A percentile compares a stretch with the other conserved stretches of the same genome.
phyloP scores from a whole-genome alignment of 2,797 vertebrate species.

The Halcyon leucocephala region DNA sequence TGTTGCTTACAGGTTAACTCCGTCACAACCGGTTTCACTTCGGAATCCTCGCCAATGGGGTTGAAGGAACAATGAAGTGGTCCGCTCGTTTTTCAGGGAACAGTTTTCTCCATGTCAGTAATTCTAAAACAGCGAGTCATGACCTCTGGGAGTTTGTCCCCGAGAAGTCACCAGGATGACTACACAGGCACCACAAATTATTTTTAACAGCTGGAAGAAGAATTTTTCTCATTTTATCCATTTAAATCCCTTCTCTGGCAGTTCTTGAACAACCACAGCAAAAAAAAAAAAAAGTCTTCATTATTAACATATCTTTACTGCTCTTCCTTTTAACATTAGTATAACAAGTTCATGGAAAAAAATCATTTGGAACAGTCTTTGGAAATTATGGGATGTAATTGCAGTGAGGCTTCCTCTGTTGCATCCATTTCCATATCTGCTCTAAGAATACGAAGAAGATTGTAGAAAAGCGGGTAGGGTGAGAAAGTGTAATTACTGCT shows the following conservation, averaged over 20 bases:
- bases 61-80: neutral
- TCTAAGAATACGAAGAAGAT: neutral
- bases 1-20: neutral
- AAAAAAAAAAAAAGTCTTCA: neutral
- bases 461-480: conserved; percentile 7
- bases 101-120: neutral
- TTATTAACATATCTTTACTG: neutral
- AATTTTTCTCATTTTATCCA: neutral
- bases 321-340: neutral
- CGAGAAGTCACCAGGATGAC: neutral
- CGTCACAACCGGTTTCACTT: neutral
- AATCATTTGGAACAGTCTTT: neutral
- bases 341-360: neutral
- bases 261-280: neutral
- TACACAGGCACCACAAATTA: neutral
- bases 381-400: neutral
- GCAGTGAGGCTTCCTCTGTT: neutral
- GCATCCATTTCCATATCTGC: neutral
- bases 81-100: neutral
- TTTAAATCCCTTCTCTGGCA: neutral
- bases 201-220: neutral
- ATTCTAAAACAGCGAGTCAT: neutral
- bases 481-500: neutral
- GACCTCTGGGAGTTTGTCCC: neutral
- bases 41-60: neutral